A percentile compares a stretch with the other conserved stretches of the same genome.
Evolutionary conservation across 2,113 vertebrate genomes (phyloP).

Genomic region (Rousettus leschenaultii): DNA sequence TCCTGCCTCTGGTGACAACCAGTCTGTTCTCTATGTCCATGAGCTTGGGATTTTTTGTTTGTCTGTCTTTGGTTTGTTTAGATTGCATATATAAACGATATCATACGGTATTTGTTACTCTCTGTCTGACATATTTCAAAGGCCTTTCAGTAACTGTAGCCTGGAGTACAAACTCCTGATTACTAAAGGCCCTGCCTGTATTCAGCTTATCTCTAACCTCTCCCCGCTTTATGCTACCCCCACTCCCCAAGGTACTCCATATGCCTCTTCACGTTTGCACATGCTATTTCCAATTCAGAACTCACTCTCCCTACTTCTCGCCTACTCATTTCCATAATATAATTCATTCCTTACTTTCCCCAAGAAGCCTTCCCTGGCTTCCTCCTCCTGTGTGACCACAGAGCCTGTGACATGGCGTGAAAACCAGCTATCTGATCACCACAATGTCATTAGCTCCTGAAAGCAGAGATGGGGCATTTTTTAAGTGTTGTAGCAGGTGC

Average conservation of each 20-base stretch:
- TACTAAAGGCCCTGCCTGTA: background rate
- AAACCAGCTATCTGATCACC: background rate
- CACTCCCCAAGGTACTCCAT: too few species aligned
- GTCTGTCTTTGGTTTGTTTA: background rate
- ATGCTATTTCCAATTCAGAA: too few species aligned
- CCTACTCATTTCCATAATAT: background rate
- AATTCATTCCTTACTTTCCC: background rate
- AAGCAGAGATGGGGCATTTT: background rate
- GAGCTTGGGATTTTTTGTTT: background rate
- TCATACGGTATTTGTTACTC: background rate
- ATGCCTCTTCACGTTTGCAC: background rate
- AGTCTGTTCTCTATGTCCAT: background rate
- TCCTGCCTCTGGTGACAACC: background rate
- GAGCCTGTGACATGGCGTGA: background rate
- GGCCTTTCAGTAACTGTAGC: background rate
- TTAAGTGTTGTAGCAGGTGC: background rate
- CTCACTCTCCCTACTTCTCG: background rate
- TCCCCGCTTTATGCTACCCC: background rate
- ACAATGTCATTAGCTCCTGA: background rate
- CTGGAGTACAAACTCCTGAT: too few species aligned
- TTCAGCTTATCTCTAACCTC: background rate
- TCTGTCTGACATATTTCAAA: background rate
- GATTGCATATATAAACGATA: background rate
- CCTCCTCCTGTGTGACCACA: background rate
- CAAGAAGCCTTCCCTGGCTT: background rate